A percentile compares a stretch with the other conserved stretches of the same genome.
Evolutionary conservation across 2,113 vertebrate species (phyloP).

Genomic region (Chlorodrepanis virens): DNA sequence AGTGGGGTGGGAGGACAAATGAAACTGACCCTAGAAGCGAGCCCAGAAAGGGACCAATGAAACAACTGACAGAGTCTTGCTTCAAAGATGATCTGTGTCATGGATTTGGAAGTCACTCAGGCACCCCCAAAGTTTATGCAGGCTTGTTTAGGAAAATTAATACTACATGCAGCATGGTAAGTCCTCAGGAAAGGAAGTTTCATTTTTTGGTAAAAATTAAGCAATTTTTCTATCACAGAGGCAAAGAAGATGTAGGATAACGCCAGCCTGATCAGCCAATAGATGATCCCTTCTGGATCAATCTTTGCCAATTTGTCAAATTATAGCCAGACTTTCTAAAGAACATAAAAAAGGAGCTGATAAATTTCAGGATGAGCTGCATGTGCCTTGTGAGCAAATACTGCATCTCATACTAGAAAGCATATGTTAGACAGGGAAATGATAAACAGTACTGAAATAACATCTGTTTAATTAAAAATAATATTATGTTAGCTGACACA

Average conservation of each 20-base stretch:
- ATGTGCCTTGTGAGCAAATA: background rate
- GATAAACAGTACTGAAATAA: background rate
- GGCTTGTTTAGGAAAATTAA: background rate
- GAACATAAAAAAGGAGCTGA: background rate
- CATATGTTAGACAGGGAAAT: background rate
- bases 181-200: background rate
- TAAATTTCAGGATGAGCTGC: background rate
- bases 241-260: background rate
- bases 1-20: background rate
- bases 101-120: background rate
- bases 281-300: background rate
- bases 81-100: background rate
- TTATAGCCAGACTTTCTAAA: background rate
- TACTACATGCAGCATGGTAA: background rate
- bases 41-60: background rate
- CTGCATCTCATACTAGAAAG: background rate
- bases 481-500: background rate
- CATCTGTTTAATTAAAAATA: conserved; percentile 10
- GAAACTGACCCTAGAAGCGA: background rate
- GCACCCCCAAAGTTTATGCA: rapidly evolving
- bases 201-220: background rate
- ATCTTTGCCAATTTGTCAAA: background rate
- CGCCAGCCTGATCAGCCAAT: background rate
- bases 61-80: background rate
- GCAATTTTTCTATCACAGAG: background rate